Evolutionary conservation across 2,888 invertebrate species (phyloP).

Genomic region (Leucania comma): DNA sequence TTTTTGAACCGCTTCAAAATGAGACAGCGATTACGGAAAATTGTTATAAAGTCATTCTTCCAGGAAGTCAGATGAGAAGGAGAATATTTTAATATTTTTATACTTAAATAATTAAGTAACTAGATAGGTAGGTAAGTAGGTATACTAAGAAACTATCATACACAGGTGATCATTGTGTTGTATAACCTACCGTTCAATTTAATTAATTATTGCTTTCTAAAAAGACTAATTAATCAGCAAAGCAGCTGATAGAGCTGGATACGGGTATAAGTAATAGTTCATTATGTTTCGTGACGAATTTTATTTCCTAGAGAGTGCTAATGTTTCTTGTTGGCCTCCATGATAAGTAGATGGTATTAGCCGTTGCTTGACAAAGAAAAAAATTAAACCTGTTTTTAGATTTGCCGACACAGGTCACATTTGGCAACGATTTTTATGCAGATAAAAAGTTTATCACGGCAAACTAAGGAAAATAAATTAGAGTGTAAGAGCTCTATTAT

Average conservation of each 20-base stretch:
- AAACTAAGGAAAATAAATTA: constrained; percentile 33
- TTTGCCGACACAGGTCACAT: constrained; percentile 23
- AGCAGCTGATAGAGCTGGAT: constrained; percentile 1
- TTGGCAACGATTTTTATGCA: constrained; percentile 18
- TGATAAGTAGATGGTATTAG: background rate
- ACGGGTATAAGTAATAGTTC: background rate
- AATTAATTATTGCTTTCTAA: background rate
- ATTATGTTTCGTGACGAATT: constrained; percentile 4
- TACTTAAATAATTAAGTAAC: background rate
- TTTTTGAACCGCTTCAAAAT: constrained; percentile 31
- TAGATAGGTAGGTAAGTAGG: too few relatives aligned
- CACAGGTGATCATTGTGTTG: too few relatives aligned
- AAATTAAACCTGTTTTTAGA: constrained; percentile 14
- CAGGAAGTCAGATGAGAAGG: background rate
- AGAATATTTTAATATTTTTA: background rate
- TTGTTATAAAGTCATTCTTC: background rate
- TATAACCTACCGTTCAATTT: constrained; percentile 1
- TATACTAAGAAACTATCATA: too few relatives aligned
- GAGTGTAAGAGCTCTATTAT: constrained; percentile 2
- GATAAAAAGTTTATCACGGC: constrained; percentile 37
- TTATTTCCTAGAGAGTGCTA: constrained; percentile 21
- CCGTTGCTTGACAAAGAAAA: constrained; percentile 5
- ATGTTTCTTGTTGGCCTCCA: constrained; percentile 44
- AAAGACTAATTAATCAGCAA: background rate
- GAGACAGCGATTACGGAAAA: constrained; percentile 1